Evolutionary conservation across 2,113 vertebrate genomes (phyloP), one percentile per base, ranked within the genome.

Genomic region (Otolemur garnettii): DNA sequence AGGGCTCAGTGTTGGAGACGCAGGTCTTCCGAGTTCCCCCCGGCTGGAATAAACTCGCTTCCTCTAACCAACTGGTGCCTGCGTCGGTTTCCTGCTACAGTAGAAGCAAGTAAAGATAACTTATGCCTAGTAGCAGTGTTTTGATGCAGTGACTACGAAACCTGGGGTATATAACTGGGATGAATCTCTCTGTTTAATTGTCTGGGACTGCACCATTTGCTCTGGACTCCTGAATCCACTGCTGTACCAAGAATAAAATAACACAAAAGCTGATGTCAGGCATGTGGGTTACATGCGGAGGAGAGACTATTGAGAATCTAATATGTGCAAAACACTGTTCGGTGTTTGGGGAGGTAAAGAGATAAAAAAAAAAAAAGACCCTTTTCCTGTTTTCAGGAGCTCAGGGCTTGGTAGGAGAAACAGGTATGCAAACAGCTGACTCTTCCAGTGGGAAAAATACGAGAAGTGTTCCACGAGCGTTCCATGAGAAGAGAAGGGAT

Each of bases 391-490:
- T 95, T 82, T 59, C 28, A 60, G 60, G 35, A 59, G n/a, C 28
- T 94, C 11, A 33, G 53, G 50, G 71, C 4, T 91, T 94, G 71
- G 14, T 24, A 78, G 85, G 50, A 68, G 92, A 95, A 97, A 82
- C 4, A 94, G 68, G 62, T 82, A 21, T 91, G 19, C 85, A 78
- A 87, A 88, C 30, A 95, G 64, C 62, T 77, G 79, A 96, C 59
- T 79, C 33, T 91, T 82, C 45, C 2, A 59, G 22, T n/a, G 59
- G 92, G 81, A 42, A 96, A 96, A 95, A 81, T 83, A n/a, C 45
- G 42, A 60, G 55, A 78, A 84, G 82, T 68, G 64, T 53, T 75
- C 21, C 60, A 80, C 78, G 89, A 91, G 66, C 62, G 59, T 68
- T 78, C 28, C 26, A 50, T 50, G 64, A 50, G 74, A 92, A 97